Conservation (phyloP, 1,140 invertebrate species). For the Nixonia krombeini region DNA sequence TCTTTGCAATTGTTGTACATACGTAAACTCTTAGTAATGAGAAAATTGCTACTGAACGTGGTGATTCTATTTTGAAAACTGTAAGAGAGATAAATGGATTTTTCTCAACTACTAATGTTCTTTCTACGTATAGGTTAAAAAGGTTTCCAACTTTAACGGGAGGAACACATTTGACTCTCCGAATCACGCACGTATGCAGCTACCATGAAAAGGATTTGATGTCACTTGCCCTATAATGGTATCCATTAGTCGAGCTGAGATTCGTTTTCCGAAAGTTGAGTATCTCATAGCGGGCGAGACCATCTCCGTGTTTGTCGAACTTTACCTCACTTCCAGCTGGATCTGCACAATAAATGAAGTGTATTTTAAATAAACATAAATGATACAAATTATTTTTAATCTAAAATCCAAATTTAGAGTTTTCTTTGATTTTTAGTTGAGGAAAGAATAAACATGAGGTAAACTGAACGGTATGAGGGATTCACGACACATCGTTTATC, state of each 20-base stretch:
- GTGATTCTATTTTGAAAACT: not conserved
- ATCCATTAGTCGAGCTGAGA: slow-evolving; percentile 69
- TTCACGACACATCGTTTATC: no score
- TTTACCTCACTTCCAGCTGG: slow-evolving; percentile 77
- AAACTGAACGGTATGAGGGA: no score
- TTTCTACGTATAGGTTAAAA: slow-evolving; percentile 1
- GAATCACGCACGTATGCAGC: slow-evolving; percentile 9
- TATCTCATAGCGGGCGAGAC: slow-evolving; percentile 78
- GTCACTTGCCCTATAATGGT: slow-evolving; percentile 75
- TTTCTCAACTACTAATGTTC: not conserved
- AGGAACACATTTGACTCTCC: no score
- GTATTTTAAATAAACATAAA: not conserved
- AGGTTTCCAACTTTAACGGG: slow-evolving; percentile 1
- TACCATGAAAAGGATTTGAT: slow-evolving; percentile 17
- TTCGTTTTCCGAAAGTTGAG: slow-evolving; percentile 75
- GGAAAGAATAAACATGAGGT: no score
- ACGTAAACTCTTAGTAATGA: no score
- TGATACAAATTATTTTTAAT: no score
- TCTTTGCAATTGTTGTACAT: no score
- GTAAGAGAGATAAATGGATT: not conserved
- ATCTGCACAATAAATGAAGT: slow-evolving; percentile 73
- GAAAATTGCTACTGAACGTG: no score
- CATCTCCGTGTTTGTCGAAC: slow-evolving; percentile 79
- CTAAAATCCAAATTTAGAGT: no score
- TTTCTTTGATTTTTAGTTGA: no score